Base-by-base conservation (phyloP, 2,113 vertebrate species). In the Natator depressus region DNA sequence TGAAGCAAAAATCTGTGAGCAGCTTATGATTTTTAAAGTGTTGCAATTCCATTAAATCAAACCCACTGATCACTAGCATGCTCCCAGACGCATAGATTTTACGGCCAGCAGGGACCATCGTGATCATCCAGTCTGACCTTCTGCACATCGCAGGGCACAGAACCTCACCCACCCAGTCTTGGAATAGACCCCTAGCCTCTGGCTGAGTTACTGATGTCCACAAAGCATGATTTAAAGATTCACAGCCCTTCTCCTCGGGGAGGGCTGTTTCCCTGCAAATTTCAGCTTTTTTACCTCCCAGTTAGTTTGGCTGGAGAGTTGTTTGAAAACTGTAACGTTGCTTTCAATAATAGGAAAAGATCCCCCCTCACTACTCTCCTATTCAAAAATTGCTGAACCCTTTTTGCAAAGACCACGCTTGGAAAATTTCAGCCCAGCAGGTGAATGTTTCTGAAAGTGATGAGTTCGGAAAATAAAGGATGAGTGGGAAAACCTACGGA, bases 231-330 rank as follows among this genome's bases (percentile, higher is more conserved):
- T 25, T 42, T 89, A 82, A 54, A 91, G 88, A 57, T 75, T 94
- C 46, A 85, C 14, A 92, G 49, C 87, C 46, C 75, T 94, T 93
- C 75, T 94, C 20, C 51, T 14, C 96, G 90, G 38, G 80, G 42
- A 16, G 55, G 53, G 46, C 82, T 53, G n/a, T n/a, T 38, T 72
- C 65, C n/a, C 65, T 72, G 65, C 65, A n/a, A 38, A 20, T 91
- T 94, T 94, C 93, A 88, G 20, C 62, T 94, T 95, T 69, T 93
- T 83, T 89, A 65, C 53, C n/a, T 94, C 93, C 72, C 87, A 92
- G 49, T 92, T 89, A 94, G 80, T 92, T 92, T 92, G 79, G 57
- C 47, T 88, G 25, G 81, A 96, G 94, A 93, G 62, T 65, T 93
- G 57, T 93, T 94, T 24, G 87, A 95, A 46, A 27, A 78, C 24